Evolutionary conservation across 2,113 vertebrate genomes (phyloP).

Genomic region (mouse (Mus musculus)): DNA sequence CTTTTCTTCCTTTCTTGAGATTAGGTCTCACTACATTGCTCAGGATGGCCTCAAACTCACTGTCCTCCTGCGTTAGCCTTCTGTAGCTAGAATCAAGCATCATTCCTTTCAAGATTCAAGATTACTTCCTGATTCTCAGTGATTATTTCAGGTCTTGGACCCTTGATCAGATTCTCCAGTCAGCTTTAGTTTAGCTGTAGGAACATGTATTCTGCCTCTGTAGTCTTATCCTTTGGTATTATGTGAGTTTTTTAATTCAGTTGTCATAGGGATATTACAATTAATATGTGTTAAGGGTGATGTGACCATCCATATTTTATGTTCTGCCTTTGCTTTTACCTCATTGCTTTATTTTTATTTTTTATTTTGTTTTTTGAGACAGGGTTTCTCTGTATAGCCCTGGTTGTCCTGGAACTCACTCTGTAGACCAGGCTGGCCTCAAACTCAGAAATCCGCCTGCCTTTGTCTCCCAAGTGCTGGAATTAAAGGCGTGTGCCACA

Average conservation of each 20-base stretch:
- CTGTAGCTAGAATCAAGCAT: background rate
- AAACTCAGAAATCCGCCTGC: too few species aligned
- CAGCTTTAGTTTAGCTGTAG: slow-evolving; percentile 40
- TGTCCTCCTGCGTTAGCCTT: background rate
- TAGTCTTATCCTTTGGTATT: slow-evolving; percentile 14
- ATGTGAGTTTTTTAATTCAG: slow-evolving; percentile 68
- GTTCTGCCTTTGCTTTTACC: slow-evolving; percentile 13
- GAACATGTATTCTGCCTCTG: slow-evolving; percentile 39
- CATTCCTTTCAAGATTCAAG: slow-evolving; percentile 18
- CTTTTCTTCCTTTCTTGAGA: background rate
- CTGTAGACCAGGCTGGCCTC: too few species aligned
- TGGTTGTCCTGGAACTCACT: too few species aligned
- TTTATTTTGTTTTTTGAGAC: too few species aligned
- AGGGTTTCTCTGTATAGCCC: too few species aligned
- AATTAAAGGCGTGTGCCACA: too few species aligned
- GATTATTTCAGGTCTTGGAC: background rate
- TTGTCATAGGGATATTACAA: slow-evolving; percentile 15
- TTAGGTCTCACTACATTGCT: background rate
- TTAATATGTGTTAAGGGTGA: slow-evolving; percentile 25
- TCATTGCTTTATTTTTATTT: background rate
- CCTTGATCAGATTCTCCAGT: slow-evolving; percentile 27
- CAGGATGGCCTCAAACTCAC: background rate
- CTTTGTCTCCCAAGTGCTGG: too few species aligned
- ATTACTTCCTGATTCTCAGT: slow-evolving; percentile 33
- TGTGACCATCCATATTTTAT: slow-evolving; percentile 64